Base-by-base conservation (phyloP, 1,140 invertebrate genomes). In the Antheraea pernyi region DNA sequence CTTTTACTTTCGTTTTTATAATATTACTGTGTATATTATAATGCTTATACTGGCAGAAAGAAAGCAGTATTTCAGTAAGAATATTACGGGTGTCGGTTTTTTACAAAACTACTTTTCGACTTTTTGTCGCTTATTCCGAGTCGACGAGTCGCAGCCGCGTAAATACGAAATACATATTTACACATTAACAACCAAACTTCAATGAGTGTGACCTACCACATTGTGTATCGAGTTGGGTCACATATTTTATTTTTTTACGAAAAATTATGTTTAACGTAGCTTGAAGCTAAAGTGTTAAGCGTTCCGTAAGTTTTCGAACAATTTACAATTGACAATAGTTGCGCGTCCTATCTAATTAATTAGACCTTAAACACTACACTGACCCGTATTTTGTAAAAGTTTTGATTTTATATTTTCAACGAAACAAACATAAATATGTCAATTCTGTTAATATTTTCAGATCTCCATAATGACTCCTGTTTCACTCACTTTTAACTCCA, bases 131-230 rank as follows among this genome's bases (percentile, higher is more conserved):
- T 61, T 22, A 59, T 68, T 59, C 39, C 19, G 60, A 22, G 19
- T 19, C 67, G 19, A 19, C 70, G 69, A 68, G 72, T 75, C 74
- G 73, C 74, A 61, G 13, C 64, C 67, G 67, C 71, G 77, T 77
- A 75, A 81, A 77, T 79, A 61, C 37, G 72, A 75, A 75, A 73
- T 63, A 78, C 71, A 77, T 79, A 81, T 81, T 79, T 79, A 74
- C 79, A 79, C 72, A 75, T 75, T 77, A 81, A 77, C 74, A 72
- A 76, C 71, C 63, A 71, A 75, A 70, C 73, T 77, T 79, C 78
- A 79, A 74, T 76, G 77, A 79, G 63, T 46, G 61, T 81, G 77
- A 79, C 80, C 80, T 77, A 81, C 80, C 80, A 78, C 80, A 81
- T 76, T 77, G 80, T 78, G 70, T 75, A 69, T 74, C 60, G 63